Conservation (phyloP, 1,140 invertebrate genomes). For the Nasonia vitripennis region DNA sequence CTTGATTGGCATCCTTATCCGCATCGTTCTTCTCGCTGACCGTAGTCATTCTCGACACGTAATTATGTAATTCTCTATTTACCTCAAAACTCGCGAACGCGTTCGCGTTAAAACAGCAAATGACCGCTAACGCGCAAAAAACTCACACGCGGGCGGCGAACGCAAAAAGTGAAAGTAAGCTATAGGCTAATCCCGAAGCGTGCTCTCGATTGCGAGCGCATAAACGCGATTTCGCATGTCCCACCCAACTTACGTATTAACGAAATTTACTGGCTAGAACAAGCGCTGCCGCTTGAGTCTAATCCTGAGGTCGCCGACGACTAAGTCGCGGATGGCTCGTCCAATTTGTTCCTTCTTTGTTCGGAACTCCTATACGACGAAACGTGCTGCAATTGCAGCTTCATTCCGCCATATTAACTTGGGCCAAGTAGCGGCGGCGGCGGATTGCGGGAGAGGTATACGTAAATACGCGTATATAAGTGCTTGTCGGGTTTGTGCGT, state of each 20-base stretch:
- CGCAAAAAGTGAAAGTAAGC: background rate
- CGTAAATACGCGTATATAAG: too few species aligned
- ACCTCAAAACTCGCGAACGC: background rate
- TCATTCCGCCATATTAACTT: conserved; percentile 7
- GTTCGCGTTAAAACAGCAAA: background rate
- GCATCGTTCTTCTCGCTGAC: background rate
- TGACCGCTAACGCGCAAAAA: background rate
- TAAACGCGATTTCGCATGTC: background rate
- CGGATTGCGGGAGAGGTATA: too few species aligned
- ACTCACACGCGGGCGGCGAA: background rate
- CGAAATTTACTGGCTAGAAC: background rate
- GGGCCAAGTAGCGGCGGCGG: background rate
- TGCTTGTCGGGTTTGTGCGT: too few species aligned
- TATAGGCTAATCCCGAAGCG: background rate
- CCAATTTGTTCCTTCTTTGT: background rate
- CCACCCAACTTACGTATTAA: conserved; percentile 3
- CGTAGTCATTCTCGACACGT: background rate
- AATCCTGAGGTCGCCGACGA: background rate
- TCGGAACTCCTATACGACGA: background rate
- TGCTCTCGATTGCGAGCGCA: background rate
- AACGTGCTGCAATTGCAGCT: background rate
- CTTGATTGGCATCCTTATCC: too few species aligned
- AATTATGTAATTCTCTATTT: background rate
- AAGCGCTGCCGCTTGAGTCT: background rate
- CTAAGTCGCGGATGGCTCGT: background rate